Conservation (phyloP, 2,888 invertebrate genomes). For the Endomychus coccineus region DNA sequence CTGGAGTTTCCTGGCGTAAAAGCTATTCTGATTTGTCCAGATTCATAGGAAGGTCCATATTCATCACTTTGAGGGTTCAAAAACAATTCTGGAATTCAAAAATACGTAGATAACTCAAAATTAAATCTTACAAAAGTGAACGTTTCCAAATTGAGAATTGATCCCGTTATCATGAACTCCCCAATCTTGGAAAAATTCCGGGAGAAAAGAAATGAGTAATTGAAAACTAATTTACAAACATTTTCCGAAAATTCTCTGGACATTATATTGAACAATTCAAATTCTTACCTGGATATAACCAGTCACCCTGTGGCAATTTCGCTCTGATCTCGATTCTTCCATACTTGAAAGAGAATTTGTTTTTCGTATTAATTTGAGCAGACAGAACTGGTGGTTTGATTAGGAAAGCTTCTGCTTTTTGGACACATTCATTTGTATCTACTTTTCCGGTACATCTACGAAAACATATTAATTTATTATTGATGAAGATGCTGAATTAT, state of each 20-base stretch:
- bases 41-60: conserved; percentile 56
- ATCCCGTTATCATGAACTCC: too few relatives aligned
- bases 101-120: background rate
- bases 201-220: too few relatives aligned
- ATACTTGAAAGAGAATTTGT: conserved; percentile 59
- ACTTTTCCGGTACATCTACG: conserved; percentile 42
- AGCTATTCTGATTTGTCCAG: conserved; percentile 67
- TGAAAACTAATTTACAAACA: too few relatives aligned
- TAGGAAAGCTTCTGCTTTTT: conserved; percentile 44
- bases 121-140: background rate
- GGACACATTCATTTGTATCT: conserved; percentile 41
- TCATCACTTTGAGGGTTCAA: conserved; percentile 56
- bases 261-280: too few relatives aligned
- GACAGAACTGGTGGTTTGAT: conserved; percentile 65
- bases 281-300: conserved; percentile 66
- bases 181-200: too few relatives aligned
- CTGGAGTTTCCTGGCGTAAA: conserved; percentile 57
- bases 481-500: too few relatives aligned
- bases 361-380: conserved; percentile 54
- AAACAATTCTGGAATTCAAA: conserved; percentile 49
- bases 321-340: conserved; percentile 63
- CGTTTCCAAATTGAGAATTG: background rate
- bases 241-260: too few relatives aligned
- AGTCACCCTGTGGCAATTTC: conserved; percentile 67
- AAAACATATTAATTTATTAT: background rate